A percentile compares a stretch with the other conserved stretches of the same genome.
Evolutionary conservation across 1,140 invertebrate genomes (phyloP).

Genomic region (Heterodera schachtii): DNA sequence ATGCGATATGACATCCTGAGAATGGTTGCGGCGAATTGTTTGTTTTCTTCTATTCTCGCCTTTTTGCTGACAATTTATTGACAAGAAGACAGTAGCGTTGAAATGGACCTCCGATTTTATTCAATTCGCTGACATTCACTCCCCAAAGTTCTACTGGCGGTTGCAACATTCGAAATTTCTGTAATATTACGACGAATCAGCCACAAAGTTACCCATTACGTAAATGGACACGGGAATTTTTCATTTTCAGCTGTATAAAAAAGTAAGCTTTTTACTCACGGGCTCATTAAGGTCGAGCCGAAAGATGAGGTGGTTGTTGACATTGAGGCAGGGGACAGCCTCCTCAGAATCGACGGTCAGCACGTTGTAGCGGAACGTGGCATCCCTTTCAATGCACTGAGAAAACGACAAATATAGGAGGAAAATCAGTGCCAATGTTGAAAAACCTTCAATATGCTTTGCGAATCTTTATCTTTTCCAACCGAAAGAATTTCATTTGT

Average conservation of each 20-base stretch:
- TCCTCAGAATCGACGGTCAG: constrained; percentile 56
- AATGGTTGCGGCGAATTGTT: background rate
- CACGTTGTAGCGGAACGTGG: constrained; percentile 61
- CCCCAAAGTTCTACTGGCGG: constrained; percentile 57
- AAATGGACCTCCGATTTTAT: constrained; percentile 53
- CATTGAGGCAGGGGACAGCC: constrained; percentile 56
- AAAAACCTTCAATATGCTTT: constrained; percentile 37
- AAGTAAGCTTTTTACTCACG: constrained; percentile 30
- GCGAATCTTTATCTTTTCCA: constrained; percentile 57
- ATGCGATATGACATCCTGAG: background rate
- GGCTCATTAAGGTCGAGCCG: constrained; percentile 51
- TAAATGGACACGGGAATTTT: background rate
- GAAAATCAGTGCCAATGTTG: background rate
- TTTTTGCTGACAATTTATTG: constrained; percentile 43
- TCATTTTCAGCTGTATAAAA: background rate
- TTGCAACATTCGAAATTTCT: constrained; percentile 59
- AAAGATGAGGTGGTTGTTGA: constrained; percentile 58
- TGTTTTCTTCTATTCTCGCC: background rate
- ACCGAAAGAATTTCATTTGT: constrained; percentile 49
- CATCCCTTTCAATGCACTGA: constrained; percentile 60
- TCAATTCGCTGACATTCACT: constrained; percentile 46
- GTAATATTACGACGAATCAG: constrained; percentile 37
- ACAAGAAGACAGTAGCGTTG: constrained; percentile 52
- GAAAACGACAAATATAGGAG: constrained; percentile 9
- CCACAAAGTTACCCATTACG: too few species aligned